phyloP scores from a whole-genome alignment of 2,888 invertebrate species.

The Creontiades dilutus region DNA sequence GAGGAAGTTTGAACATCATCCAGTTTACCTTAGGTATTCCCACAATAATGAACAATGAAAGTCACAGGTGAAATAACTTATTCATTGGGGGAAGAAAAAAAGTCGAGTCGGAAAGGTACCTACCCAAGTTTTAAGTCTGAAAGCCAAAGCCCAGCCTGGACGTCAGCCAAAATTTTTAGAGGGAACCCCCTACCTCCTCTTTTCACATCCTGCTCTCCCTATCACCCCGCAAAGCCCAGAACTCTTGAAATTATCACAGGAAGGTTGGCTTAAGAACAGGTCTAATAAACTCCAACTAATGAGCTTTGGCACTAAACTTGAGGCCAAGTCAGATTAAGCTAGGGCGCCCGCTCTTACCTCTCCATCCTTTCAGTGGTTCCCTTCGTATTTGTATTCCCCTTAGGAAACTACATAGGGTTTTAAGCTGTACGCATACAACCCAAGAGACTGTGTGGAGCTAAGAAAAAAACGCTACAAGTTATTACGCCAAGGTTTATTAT shows the following conservation, averaged over 20 bases:
- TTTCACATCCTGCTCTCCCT: not conserved
- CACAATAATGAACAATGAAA: no score
- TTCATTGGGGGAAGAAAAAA: not conserved
- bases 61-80: not conserved
- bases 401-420: no score
- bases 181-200: constrained; percentile 37
- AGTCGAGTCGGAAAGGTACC: not conserved
- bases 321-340: constrained; percentile 70
- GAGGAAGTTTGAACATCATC: no score
- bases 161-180: constrained; percentile 69
- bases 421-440: no score
- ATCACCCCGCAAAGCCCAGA: not conserved
- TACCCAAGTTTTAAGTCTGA: constrained; percentile 46
- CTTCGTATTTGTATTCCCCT: not conserved
- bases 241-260: constrained; percentile 70
- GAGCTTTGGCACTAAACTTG: constrained; percentile 73
- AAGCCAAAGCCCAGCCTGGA: constrained; percentile 61
- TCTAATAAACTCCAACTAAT: constrained; percentile 73
- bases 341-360: not conserved
- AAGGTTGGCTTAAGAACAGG: constrained; percentile 70
- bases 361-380: not conserved
- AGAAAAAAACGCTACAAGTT: no score
- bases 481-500: no score
- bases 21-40: no score
- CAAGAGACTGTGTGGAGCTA: no score